phyloP scores from a whole-genome alignment of 1,140 invertebrate species.

The Pseudomyrmex dendroicus region DNA sequence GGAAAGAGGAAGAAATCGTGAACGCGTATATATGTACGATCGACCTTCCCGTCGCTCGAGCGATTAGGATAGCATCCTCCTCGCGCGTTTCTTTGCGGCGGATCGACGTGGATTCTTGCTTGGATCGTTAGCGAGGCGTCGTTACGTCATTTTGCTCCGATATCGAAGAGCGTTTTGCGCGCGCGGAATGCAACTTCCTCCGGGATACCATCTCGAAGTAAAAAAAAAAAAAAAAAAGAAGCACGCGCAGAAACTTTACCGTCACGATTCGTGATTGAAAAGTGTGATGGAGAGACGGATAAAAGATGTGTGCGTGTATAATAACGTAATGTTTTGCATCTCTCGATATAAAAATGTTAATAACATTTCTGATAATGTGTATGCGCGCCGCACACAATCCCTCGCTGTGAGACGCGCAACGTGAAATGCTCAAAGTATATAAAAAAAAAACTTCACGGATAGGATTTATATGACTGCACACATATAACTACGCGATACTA shows the following conservation, averaged over 20 bases:
- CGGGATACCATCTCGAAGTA: background rate
- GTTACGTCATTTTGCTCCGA: constrained; percentile 46
- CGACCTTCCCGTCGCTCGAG: constrained; percentile 42
- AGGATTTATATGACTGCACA: constrained; percentile 49
- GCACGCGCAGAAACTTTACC: background rate
- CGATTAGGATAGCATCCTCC: constrained; percentile 53
- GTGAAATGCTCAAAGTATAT: background rate
- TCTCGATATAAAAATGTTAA: constrained; percentile 33
- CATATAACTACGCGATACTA: too few species aligned
- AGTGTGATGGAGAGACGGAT: constrained; percentile 6
- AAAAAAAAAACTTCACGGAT: constrained; percentile 22
- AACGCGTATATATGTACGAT: constrained; percentile 28
- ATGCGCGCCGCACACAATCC: constrained; percentile 1
- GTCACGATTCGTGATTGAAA: background rate
- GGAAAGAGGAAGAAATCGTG: constrained; percentile 15
- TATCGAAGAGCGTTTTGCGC: constrained; percentile 23
- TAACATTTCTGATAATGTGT: constrained; percentile 27
- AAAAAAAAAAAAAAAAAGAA: background rate
- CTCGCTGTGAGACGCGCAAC: constrained; percentile 5
- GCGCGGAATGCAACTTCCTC: constrained; percentile 7
- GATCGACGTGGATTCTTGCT: constrained; percentile 27
- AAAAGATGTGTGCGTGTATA: background rate
- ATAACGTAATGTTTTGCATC: background rate
- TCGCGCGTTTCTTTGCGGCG: constrained; percentile 38
- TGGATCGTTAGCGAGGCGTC: constrained; percentile 43